These are phyloP conservation scores for Drosophila tanythrix DNA, from an alignment of 2,888 invertebrate species.

Conservation along the genomic window DNA sequence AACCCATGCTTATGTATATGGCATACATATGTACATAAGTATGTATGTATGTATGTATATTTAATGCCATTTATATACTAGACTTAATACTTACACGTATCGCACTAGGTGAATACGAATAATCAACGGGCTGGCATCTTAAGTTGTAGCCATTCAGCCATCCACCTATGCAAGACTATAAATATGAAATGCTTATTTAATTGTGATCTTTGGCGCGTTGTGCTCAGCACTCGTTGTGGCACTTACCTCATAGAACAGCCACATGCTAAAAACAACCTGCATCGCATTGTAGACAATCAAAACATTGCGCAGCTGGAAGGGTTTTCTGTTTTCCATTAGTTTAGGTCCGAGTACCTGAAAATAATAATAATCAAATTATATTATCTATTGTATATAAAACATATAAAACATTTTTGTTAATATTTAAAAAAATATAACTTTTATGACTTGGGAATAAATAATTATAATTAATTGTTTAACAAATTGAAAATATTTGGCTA, in stretches of 20 bases:
- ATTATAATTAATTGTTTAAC: background rate
- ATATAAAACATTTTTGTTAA: too few species aligned
- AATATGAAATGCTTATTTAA: constrained; percentile 23
- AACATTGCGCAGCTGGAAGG: constrained; percentile 90
- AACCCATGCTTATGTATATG: constrained; percentile 2
- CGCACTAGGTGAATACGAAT: constrained; percentile 88
- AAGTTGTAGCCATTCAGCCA: constrained; percentile 91
- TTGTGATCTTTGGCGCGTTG: background rate
- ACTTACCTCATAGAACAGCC: constrained; percentile 86
- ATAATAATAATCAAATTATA: too few species aligned
- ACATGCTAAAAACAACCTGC: constrained; percentile 88
- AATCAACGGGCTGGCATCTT: constrained; percentile 93
- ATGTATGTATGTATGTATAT: background rate
- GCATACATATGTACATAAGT: background rate
- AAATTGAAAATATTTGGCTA: background rate
- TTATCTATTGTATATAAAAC: too few species aligned
- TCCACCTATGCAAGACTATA: constrained; percentile 87
- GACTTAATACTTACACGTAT: constrained; percentile 87
- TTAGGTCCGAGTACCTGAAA: constrained; percentile 90
- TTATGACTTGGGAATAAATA: background rate
- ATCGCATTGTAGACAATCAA: constrained; percentile 93
- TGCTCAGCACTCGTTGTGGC: background rate
- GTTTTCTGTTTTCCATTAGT: constrained; percentile 94
- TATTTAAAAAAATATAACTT: background rate
- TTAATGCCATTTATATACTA: constrained; percentile 6